Evolutionary conservation across 2,113 vertebrate species (phyloP), one percentile per base, ranked within the genome.

Genomic region (Mormyrus iriodes): DNA sequence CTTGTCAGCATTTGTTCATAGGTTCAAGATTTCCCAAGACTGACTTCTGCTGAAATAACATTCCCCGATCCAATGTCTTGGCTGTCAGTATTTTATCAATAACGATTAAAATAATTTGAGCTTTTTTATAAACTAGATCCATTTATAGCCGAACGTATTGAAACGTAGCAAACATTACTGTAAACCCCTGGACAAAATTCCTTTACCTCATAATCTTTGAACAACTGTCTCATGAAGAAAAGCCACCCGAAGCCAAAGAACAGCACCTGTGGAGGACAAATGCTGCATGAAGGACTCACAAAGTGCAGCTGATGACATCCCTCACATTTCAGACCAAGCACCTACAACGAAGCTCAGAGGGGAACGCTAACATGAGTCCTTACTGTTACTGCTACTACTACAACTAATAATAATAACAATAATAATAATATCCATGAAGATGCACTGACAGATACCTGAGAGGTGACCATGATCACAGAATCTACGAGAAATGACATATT

Each of bases 191-290:
- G 27, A 31, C 12, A 44, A 53, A 52, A 27, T 58, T 31, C 35
- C 92, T 95, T 42, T 86, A 99, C 98, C 98, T 99, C 98, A 87
- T 99, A 99, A 93, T 99, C 97, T 93, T 99, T 99, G 94, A 99
- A 99, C 49, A 99, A 95, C 27, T 96, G 97, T 2, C 97, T 93
- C 98, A 99, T 99, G 90, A 99, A 99, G 94, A 99, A 99, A 7
- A 99, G 95, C 98, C 98, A 99, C 2, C 98, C 98, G 90, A 99
- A 99, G 52, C 98, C 98, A 93, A 99, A 99, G 94, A 99, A 99
- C 84, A 99, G 93, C 91, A 99, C 96, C 98, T 99, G 94, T 9
- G 91, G 42, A 89, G 88, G 48, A 65, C 88, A 90, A 6, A 27
- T 21, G 17, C 1, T 42, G 76, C 21, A 44, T 61, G 49, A 27